These are phyloP conservation scores for Protobothrops mucrosquamatus DNA, from an alignment of 2,113 vertebrate species.

Conservation along the genomic window DNA sequence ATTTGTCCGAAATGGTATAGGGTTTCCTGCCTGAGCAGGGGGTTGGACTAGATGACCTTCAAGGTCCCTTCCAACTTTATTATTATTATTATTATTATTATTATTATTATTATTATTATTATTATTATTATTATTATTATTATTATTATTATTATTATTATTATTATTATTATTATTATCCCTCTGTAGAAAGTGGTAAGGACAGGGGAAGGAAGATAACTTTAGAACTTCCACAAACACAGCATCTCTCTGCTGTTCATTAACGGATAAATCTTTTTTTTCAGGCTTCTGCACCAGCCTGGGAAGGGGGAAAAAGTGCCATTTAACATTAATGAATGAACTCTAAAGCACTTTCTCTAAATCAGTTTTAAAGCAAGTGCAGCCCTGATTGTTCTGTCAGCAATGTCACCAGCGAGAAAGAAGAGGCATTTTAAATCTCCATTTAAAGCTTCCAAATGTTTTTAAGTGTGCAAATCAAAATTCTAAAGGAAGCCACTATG, in stretches of 20 bases:
- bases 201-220: too few species aligned
- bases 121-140: too few species aligned
- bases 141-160: too few species aligned
- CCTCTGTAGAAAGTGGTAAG: too few species aligned
- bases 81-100: too few species aligned
- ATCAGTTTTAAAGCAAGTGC: background rate
- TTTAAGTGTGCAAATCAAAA: background rate
- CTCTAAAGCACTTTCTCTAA: background rate
- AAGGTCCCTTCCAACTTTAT: too few species aligned
- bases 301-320: background rate
- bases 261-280: background rate
- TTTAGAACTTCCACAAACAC: background rate
- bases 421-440: constrained; percentile 43
- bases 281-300: background rate
- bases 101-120: too few species aligned
- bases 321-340: background rate
- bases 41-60: too few species aligned
- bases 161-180: too few species aligned
- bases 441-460: constrained; percentile 34
- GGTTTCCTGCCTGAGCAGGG: too few species aligned
- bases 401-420: constrained; percentile 43
- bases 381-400: background rate
- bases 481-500: background rate
- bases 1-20: too few species aligned
- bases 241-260: background rate